Percentiles rank a stretch among this genome's conserved stretches.
phyloP scores from a whole-genome alignment of 2,888 invertebrate genomes.

The Chrysolina americana region DNA sequence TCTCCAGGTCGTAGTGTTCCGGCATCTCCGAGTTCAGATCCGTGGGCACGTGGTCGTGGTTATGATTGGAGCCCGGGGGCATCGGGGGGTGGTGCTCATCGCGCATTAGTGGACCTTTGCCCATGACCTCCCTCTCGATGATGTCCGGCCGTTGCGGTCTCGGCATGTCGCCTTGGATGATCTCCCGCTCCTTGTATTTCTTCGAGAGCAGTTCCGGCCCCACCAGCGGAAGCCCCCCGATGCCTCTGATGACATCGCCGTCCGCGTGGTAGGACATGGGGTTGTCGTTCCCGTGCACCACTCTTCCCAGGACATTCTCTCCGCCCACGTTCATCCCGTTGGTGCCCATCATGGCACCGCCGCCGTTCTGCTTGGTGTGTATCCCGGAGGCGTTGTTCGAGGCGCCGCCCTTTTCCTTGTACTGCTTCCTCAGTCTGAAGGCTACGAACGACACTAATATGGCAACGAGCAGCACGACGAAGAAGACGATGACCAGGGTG shows the following conservation, averaged over 20 bases:
- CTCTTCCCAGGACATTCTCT: constrained; percentile 80
- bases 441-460: constrained; percentile 94
- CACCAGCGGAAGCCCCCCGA: constrained; percentile 83
- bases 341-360: constrained; percentile 79
- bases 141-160: constrained; percentile 93
- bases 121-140: constrained; percentile 90
- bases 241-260: constrained; percentile 82
- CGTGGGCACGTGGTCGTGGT: constrained; percentile 78
- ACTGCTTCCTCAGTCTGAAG: constrained; percentile 89
- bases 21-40: constrained; percentile 86
- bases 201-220: constrained; percentile 90
- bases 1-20: constrained; percentile 96
- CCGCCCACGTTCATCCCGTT: constrained; percentile 77
- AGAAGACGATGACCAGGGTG: constrained; percentile 94
- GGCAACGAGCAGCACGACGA: constrained; percentile 89
- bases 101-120: constrained; percentile 85
- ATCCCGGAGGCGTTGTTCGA: constrained; percentile 78
- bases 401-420: constrained; percentile 85
- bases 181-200: constrained; percentile 85
- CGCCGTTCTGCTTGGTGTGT: constrained; percentile 85
- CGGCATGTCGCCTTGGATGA: constrained; percentile 77
- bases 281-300: constrained; percentile 79
- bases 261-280: constrained; percentile 82
- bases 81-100: constrained; percentile 86
- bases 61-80: constrained; percentile 81